Evolutionary conservation across 2,113 vertebrate genomes (phyloP), one percentile per base, ranked within the genome.

Genomic region (Microcebus jonahi): DNA sequence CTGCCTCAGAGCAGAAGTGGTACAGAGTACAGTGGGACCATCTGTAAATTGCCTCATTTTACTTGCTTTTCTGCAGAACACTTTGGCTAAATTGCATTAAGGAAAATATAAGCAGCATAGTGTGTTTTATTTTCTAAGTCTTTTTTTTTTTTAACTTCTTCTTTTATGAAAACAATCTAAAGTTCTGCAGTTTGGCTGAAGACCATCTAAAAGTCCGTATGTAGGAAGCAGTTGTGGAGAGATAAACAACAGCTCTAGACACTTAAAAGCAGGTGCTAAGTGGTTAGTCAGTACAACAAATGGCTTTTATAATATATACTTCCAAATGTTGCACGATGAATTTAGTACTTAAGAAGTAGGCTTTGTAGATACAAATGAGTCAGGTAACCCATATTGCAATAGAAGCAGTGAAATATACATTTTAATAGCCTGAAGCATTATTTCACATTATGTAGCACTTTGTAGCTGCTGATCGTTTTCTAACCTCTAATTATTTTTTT

Each of bases 251-350:
- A 71, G 65, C 48, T 25, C 50, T 59, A 59, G 63, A 79, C 12
- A 39, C 29, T 85, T 34, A 50, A 53, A 94, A 90, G 81, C 63
- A 95, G 94, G 55, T 85, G 59, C 71, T 77, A 36, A 61, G 73
- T 76, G 61, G 39, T 45, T 90, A 89, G 77, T 91, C 34, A 29
- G n/a, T n/a, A 68, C 55, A 80, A 86, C 79, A 86, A 94, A 97
- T 70, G 18, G 29, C 45, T 84, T 81, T 76, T 53, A 68, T 65
- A 67, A 67, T 75, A 18, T n/a, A 6, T 61, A 67, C 73, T 86
- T 85, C 48, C 67, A 96, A 95, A 68, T 63, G 55, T 42, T 45
- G 29, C 59, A 31, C 45, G 63, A 57, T 71, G 36, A 63, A 93
- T 76, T 90, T 80, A 68, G 68, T 39, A 53, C 31, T 59, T 92